phyloP scores from a whole-genome alignment of 2,113 vertebrate species.

The Mirza zaza region DNA sequence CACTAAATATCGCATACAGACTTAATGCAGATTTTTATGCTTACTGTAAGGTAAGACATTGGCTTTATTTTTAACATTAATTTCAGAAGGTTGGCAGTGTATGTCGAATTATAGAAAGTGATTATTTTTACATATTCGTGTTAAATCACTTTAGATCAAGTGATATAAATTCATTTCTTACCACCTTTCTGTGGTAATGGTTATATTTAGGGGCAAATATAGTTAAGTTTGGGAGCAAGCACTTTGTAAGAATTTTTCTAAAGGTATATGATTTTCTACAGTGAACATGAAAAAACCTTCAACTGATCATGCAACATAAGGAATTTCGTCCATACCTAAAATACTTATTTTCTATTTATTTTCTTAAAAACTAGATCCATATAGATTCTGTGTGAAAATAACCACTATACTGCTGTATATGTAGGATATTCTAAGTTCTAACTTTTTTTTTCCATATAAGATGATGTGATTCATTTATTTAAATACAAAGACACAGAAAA shows the following conservation, averaged over 20 bases:
- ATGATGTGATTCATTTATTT: background rate
- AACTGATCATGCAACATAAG: background rate
- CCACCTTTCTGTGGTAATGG: background rate
- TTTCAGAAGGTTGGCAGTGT: background rate
- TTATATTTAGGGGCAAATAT: background rate
- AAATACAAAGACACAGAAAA: background rate
- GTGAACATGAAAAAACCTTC: background rate
- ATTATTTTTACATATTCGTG: background rate
- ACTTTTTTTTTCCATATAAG: background rate
- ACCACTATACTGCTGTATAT: rapidly evolving
- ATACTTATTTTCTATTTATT: background rate
- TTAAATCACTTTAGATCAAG: background rate
- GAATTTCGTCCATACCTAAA: background rate
- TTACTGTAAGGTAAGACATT: background rate
- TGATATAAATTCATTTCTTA: background rate
- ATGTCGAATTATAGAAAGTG: background rate
- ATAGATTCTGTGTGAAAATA: background rate
- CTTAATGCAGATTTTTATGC: background rate
- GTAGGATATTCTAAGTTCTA: background rate
- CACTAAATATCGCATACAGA: background rate
- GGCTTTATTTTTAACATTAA: background rate
- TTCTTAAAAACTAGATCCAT: background rate
- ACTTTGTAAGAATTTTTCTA: background rate
- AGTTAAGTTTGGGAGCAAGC: background rate
- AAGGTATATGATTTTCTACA: background rate